Percentiles rank a stretch among this genome's conserved stretches.
Conservation (phyloP, 92 coral and sea anemone species). For the Paragorgia papillata region DNA sequence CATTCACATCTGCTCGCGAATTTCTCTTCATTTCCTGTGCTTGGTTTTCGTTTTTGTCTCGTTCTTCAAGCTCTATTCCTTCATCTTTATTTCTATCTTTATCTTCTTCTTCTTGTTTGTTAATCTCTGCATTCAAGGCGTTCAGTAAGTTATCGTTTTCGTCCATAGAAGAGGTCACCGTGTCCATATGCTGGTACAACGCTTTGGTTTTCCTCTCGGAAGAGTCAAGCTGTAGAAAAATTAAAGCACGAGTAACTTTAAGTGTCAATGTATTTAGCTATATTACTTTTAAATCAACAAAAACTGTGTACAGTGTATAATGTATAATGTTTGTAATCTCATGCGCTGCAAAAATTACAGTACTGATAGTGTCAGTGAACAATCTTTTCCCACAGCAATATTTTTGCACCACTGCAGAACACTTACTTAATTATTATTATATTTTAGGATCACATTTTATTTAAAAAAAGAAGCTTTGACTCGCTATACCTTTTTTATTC, state of each 20-base stretch:
- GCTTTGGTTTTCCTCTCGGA: slow-evolving; percentile 38
- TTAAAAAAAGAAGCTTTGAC: too few relatives aligned
- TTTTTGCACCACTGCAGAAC: too few relatives aligned
- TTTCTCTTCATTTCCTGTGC: not conserved
- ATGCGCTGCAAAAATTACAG: too few relatives aligned
- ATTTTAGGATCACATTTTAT: too few relatives aligned
- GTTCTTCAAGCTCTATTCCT: not conserved
- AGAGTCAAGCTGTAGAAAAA: slow-evolving; percentile 27
- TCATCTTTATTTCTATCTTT: slow-evolving; percentile 20
- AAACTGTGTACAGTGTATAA: too few relatives aligned
- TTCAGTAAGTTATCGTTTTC: slow-evolving; percentile 27
- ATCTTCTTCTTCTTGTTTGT: slow-evolving; percentile 26
- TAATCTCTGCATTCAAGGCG: slow-evolving; percentile 13
- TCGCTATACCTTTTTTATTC: slow-evolving; percentile 37
- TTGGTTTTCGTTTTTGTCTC: not conserved
- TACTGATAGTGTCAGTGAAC: too few relatives aligned
- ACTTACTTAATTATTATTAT: too few relatives aligned
- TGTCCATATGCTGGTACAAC: slow-evolving; percentile 34
- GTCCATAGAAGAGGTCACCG: slow-evolving; percentile 11
- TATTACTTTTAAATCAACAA: too few relatives aligned
- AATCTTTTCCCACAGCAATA: too few relatives aligned
- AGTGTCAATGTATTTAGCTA: too few relatives aligned
- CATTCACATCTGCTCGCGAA: not conserved
- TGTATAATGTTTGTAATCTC: too few relatives aligned
- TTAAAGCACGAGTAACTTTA: too few relatives aligned